A percentile compares a stretch with the other conserved stretches of the same genome.
Evolutionary conservation across 92 coral and sea anemone genomes (phyloP).

Genomic region (Pocillopora grandis): DNA sequence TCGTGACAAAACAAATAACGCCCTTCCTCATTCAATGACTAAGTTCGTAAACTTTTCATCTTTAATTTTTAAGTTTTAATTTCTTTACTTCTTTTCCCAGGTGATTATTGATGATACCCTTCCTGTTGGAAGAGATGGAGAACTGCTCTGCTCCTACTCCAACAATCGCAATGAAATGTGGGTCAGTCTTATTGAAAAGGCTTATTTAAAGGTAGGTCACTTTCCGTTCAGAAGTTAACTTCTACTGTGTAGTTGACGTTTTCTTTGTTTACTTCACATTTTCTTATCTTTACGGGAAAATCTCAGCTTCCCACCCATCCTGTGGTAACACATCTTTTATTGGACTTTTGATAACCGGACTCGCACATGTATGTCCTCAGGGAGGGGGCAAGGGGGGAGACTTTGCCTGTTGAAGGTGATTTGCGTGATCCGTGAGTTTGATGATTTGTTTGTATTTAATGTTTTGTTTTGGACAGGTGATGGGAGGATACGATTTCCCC

Average conservation of each 20-base stretch:
- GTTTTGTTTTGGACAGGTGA: conserved; percentile 62
- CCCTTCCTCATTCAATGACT: no score
- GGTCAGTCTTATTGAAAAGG: conserved; percentile 96
- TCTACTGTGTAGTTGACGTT: neutral
- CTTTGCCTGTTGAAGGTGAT: no score
- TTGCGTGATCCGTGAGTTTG: no score
- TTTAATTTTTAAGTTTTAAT: neutral
- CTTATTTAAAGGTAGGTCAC: conserved; percentile 82
- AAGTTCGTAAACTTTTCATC: neutral
- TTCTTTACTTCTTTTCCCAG: conserved; percentile 27
- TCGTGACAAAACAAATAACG: no score
- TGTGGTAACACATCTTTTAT: no score
- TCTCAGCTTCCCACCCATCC: no score
- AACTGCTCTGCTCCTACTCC: conserved; percentile 88
- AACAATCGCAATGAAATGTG: conserved; percentile 96
- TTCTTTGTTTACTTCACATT: neutral
- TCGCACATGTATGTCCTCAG: no score
- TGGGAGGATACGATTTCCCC: conserved; percentile 99
- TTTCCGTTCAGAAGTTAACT: neutral
- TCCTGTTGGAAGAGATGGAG: conserved; percentile 86
- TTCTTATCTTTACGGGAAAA: no score
- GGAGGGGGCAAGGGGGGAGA: no score
- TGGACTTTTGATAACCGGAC: no score
- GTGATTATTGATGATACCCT: conserved; percentile 87
- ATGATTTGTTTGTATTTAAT: no score